Evolutionary conservation across 2,113 vertebrate species (phyloP).

Genomic region (Crotalus helleri): DNA sequence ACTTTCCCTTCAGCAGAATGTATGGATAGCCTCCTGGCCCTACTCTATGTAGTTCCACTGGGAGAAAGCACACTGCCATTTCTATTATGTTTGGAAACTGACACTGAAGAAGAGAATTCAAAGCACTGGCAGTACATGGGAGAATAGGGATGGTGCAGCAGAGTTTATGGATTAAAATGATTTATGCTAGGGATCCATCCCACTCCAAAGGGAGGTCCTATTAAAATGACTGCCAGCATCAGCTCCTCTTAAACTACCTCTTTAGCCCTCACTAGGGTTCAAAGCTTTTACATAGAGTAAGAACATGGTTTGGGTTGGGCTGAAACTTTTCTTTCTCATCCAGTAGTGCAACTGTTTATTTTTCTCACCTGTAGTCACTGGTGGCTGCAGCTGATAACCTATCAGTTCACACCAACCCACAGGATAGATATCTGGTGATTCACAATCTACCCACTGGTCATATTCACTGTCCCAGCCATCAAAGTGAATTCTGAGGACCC

Average conservation of each 20-base stretch:
- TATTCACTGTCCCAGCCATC: slow-evolving; percentile 96
- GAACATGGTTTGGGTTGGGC: not conserved
- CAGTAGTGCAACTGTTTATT: not conserved
- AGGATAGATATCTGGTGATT: slow-evolving; percentile 94
- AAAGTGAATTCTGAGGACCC: slow-evolving; percentile 91
- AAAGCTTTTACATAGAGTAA: not conserved
- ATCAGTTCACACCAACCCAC: slow-evolving; percentile 94
- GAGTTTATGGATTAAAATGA: not conserved
- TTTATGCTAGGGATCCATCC: not conserved
- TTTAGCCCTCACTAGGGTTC: not conserved
- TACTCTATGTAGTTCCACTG: not conserved
- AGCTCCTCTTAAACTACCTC: not conserved
- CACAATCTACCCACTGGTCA: slow-evolving; percentile 95
- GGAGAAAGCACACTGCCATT: not conserved
- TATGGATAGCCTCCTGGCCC: not conserved
- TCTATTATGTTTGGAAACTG: not conserved
- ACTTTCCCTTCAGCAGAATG: not conserved
- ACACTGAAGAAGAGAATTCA: not conserved
- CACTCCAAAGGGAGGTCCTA: not conserved
- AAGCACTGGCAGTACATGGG: not conserved
- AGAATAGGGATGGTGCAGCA: not conserved
- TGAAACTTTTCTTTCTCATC: slow-evolving; percentile 11
- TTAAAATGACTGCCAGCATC: not conserved
- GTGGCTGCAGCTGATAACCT: slow-evolving; percentile 89
- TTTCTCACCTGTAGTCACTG: slow-evolving; percentile 80